phyloP scores from a whole-genome alignment of 2,888 invertebrate genomes.

The Ophioninae sp. region DNA sequence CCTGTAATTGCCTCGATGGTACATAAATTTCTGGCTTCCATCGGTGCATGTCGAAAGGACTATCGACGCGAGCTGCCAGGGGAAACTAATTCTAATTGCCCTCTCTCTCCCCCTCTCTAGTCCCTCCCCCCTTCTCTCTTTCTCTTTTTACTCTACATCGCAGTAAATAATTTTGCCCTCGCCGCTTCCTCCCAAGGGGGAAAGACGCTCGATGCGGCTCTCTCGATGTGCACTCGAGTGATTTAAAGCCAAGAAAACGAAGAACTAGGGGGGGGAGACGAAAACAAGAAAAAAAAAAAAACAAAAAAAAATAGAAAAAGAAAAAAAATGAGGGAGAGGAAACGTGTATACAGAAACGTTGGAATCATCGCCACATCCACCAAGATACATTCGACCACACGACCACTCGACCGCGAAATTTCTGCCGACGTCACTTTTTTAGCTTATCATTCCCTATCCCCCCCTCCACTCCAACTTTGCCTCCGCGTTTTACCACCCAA shows the following conservation, averaged over 20 bases:
- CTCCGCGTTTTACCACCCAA: too few relatives aligned
- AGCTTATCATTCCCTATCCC: slow-evolving; percentile 22
- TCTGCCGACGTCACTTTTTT: slow-evolving; percentile 39
- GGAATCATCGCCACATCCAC: slow-evolving; percentile 56
- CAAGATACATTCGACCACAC: slow-evolving; percentile 45
- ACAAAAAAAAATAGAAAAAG: too few relatives aligned
- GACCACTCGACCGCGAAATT: slow-evolving; percentile 58
- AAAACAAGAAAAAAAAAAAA: not conserved
- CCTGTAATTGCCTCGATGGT: not conserved
- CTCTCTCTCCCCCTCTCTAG: not conserved
- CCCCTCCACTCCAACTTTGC: slow-evolving; percentile 4
- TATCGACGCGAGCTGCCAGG: not conserved
- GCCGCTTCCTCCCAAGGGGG: slow-evolving; percentile 43
- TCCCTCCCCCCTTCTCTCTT: too few relatives aligned
- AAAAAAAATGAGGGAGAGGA: too few relatives aligned
- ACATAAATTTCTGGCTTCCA: slow-evolving; percentile 36
- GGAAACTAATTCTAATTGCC: slow-evolving; percentile 49
- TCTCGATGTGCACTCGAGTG: slow-evolving; percentile 42
- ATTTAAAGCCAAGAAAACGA: slow-evolving; percentile 34
- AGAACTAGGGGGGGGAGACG: slow-evolving; percentile 1
- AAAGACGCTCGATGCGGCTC: slow-evolving; percentile 18
- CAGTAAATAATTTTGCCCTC: slow-evolving; percentile 27
- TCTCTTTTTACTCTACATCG: slow-evolving; percentile 15
- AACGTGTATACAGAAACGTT: slow-evolving; percentile 10
- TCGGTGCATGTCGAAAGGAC: slow-evolving; percentile 39